A percentile compares a stretch with the other conserved stretches of the same genome.
phyloP scores from a whole-genome alignment of 2,113 vertebrate species.

The Nothoprocta perdicaria region DNA sequence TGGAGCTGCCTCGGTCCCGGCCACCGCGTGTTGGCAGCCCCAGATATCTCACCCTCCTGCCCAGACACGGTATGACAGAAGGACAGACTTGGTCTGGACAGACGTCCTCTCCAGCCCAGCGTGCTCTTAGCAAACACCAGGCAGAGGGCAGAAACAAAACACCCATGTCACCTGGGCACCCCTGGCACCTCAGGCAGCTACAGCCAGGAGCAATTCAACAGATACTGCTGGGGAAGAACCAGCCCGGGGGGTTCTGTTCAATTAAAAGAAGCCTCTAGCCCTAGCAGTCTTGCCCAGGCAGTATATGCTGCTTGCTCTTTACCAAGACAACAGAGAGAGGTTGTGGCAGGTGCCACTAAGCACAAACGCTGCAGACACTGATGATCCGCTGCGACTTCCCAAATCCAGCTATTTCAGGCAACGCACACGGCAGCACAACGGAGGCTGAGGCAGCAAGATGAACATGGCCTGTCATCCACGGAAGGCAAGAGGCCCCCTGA shows the following conservation, averaged over 20 bases:
- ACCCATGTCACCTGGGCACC: background rate
- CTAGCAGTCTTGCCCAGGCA: background rate
- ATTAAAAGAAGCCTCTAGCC: background rate
- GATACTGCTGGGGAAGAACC: background rate
- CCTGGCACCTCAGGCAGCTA: background rate
- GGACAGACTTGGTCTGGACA: constrained; percentile 21
- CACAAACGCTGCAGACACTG: background rate
- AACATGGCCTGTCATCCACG: background rate
- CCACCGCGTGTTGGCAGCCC: background rate
- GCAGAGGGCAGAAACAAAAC: background rate
- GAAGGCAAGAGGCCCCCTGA: background rate
- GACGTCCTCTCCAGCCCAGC: background rate
- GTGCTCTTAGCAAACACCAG: background rate
- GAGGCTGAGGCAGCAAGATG: background rate
- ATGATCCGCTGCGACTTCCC: background rate
- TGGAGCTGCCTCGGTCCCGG: background rate
- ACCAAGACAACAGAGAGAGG: background rate
- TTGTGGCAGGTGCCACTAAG: background rate
- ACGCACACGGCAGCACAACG: background rate
- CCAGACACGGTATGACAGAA: background rate
- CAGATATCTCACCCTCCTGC: background rate
- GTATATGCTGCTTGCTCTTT: background rate
- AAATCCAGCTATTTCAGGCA: background rate
- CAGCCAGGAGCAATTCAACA: background rate
- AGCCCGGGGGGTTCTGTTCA: accelerated